Base-by-base conservation (phyloP, 2,888 invertebrate species). In the Celastrina argiolus region DNA sequence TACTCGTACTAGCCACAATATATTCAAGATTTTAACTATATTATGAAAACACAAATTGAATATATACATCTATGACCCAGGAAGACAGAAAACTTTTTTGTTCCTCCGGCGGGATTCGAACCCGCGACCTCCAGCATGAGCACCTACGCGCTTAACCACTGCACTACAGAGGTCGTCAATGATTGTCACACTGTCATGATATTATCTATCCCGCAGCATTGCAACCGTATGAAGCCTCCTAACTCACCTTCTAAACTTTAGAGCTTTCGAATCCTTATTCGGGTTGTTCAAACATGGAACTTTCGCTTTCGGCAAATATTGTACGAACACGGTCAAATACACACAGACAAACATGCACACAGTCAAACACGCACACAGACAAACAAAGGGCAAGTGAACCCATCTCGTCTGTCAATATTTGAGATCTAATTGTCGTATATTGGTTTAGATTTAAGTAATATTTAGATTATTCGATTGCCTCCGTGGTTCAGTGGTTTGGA, bases 291-390 rank as follows among this genome's bases (percentile, higher is more conserved):
- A 75, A 76, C 71, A 66, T 42, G 45, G 68, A 12, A 72, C 69
- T 76, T 75, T 76, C 75, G 72, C 76, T 75, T 75, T 75, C 73
- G 69, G 45, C 69, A 73, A 74, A 75, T 70, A 73, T 73, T 74
- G 69, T 69, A 64, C 36, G 51, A 51, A 51, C 68, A 73, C 67
- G 68, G 41, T 70, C 71, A 69, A 71, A 72, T 69, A 71, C 72
- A 69, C 68, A 69, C 66, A 56, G 65, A 64, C 58, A 65, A 68
- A 71, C 71, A 71, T 70, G 7, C 3, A 69, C 68, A 69, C 67
- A 58, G 66, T 65, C 61, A 66, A 68, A 63, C 56, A 56, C 41
- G 64, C 63, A 67, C 58, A 56, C 41, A 67, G 56, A 67, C 58
- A 64, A 41, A 69, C 65, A 71, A 71, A 69, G 64, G 66, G 63